Conservation (phyloP, 2,888 invertebrate genomes). For the Agriopis aurantiaria region DNA sequence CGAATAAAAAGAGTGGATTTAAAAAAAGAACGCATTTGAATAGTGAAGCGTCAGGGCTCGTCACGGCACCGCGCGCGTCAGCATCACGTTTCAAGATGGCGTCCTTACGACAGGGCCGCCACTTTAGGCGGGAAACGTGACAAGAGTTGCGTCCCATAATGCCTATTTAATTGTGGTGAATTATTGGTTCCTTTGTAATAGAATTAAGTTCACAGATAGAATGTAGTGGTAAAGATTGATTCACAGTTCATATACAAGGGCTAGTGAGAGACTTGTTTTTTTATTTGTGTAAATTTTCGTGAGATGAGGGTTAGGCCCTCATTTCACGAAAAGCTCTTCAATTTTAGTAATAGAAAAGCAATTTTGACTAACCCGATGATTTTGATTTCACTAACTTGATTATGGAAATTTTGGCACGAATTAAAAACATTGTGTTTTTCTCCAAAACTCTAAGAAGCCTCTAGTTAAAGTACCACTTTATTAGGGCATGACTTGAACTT, state of each 20-base stretch:
- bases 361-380: too few relatives aligned
- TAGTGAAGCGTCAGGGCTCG: conserved; percentile 71
- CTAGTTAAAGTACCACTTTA: too few relatives aligned
- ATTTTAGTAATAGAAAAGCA: too few relatives aligned
- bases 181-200: conserved; percentile 33
- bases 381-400: too few relatives aligned
- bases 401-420: too few relatives aligned
- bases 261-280: neutral
- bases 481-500: too few relatives aligned
- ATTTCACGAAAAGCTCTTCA: too few relatives aligned
- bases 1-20: conserved; percentile 74
- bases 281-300: too few relatives aligned
- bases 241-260: neutral
- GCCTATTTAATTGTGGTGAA: conserved; percentile 36
- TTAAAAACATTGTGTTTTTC: too few relatives aligned
- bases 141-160: conserved; percentile 58
- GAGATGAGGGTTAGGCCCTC: too few relatives aligned
- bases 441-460: too few relatives aligned
- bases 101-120: conserved; percentile 59
- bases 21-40: conserved; percentile 54
- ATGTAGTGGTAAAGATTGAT: conserved; percentile 4
- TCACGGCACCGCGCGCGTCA: conserved; percentile 64
- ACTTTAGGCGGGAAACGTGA: conserved; percentile 77
- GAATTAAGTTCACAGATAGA: conserved; percentile 12
- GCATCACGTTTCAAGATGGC: conserved; percentile 82